These are phyloP conservation scores for Cryptoblepharus egeriae DNA, from an alignment of 2,797 vertebrate species.

Conservation along the genomic window DNA sequence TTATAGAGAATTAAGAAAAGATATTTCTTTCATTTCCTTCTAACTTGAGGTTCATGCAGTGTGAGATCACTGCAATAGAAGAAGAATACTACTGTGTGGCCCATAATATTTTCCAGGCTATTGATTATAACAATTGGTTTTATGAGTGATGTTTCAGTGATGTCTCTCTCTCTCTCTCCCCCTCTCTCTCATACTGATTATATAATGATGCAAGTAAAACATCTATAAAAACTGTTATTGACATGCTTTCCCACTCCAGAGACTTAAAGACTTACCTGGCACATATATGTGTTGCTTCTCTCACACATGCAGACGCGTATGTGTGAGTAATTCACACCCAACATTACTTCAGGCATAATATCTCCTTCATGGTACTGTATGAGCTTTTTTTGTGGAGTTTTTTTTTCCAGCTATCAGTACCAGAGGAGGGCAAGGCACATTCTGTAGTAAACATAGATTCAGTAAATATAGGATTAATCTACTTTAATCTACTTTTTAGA, in stretches of 20 bases:
- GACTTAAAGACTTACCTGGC: not conserved
- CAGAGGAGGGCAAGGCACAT: too few species aligned
- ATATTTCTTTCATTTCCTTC: slow-evolving; percentile 17
- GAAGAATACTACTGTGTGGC: slow-evolving; percentile 12
- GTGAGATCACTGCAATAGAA: not conserved
- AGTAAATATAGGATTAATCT: too few species aligned
- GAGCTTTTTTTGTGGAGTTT: too few species aligned
- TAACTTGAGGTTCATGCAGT: not conserved
- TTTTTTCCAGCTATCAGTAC: too few species aligned
- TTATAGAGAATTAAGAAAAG: slow-evolving; percentile 34
- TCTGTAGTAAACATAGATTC: too few species aligned
- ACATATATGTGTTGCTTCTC: too few species aligned
- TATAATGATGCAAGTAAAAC: not conserved
- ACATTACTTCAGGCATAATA: not conserved
- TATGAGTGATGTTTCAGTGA: slow-evolving; percentile 15
- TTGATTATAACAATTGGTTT: slow-evolving; percentile 21
- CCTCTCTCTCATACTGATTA: not conserved
- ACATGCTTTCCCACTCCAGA: not conserved
- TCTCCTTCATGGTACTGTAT: not conserved
- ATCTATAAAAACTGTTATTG: not conserved
- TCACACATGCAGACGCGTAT: too few species aligned
- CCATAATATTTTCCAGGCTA: slow-evolving; percentile 32
- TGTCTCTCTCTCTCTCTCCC: slow-evolving; percentile 5
- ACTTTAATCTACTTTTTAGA: too few species aligned
- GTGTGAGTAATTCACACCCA: too few species aligned